Evolutionary conservation across 1,140 invertebrate genomes (phyloP), one percentile per base, ranked within the genome.

Genomic region (Drosophila ogumai): DNA sequence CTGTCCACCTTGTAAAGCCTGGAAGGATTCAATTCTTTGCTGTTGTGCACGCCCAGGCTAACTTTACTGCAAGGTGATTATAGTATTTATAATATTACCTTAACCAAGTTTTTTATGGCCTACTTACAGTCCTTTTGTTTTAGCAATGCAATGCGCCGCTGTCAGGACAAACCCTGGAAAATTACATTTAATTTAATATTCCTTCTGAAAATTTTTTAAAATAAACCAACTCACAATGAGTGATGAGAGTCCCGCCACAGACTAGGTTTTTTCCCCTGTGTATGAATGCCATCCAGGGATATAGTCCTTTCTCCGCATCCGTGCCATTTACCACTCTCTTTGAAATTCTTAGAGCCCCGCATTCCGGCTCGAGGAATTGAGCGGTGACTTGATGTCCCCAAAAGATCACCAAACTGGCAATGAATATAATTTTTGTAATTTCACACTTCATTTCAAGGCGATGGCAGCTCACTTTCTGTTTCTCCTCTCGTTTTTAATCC

Each of bases 231-330:
- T 8, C 8, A 56, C 54, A 25, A 15, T 56, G 4, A 25, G 12
- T 40, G 0, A 56, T 56, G 1, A 56, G 54, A 15, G 54, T 12
- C 3, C 54, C 54, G 22, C 19, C 36, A 28, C 54, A 56, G 1
- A 15, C 8, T 15, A 40, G 10, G 5, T 28, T 0, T 2, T 12
- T 10, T 1, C 10, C 3, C 36, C 8, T 12, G 36, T 56, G 54
- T n/a, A 56, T 15, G 10, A 19, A 40, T 3, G 54, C 54, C 54
- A 56, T 56, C 54, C 54, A 56, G 15, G 54, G 54, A 56, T 22
- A 25, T 8, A 22, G 15, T 6, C 19, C 19, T 7, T 6, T 40
- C 22, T 40, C 15, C 54, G 54, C 54, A 17, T 38, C 15, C 1
- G 6, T n/a, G 0, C 54, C 54, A 22, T 56, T 40, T n/a, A 13